phyloP scores from a whole-genome alignment of 2,113 vertebrate genomes.

The Ammodytes dubius region DNA sequence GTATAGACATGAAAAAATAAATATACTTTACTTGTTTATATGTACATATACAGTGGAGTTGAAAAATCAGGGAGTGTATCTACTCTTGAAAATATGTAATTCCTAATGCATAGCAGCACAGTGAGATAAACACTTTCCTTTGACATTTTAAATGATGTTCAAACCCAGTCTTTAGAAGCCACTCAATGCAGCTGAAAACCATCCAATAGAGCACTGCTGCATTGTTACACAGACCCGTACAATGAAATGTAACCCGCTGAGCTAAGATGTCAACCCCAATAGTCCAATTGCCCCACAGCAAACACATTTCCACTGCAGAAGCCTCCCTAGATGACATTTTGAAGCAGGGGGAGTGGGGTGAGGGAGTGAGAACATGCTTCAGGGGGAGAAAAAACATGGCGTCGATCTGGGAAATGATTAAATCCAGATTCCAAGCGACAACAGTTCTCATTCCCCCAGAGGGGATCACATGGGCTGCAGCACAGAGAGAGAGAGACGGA shows the following conservation, averaged over 20 bases:
- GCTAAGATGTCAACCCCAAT: conserved; percentile 54
- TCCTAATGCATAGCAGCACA: background rate
- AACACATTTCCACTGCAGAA: conserved; percentile 61
- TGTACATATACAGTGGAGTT: background rate
- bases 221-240: conserved; percentile 8
- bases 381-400: conserved; percentile 69
- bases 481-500: conserved; percentile 43
- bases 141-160: background rate
- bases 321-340: conserved; percentile 69
- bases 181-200: conserved; percentile 6
- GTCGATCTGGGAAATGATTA: conserved; percentile 74
- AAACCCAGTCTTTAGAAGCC: background rate
- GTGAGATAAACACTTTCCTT: background rate
- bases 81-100: background rate
- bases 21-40: background rate
- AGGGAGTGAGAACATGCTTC: conserved; percentile 61
- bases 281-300: conserved; percentile 56
- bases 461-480: conserved; percentile 52
- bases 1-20: background rate
- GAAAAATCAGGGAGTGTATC: background rate
- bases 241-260: conserved; percentile 42
- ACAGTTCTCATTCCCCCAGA: conserved; percentile 52
- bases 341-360: conserved; percentile 49
- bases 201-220: background rate
- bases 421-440: conserved; percentile 73